Conservation (phyloP, 1,140 invertebrate species). For the Sarcophaga bullata region DNA sequence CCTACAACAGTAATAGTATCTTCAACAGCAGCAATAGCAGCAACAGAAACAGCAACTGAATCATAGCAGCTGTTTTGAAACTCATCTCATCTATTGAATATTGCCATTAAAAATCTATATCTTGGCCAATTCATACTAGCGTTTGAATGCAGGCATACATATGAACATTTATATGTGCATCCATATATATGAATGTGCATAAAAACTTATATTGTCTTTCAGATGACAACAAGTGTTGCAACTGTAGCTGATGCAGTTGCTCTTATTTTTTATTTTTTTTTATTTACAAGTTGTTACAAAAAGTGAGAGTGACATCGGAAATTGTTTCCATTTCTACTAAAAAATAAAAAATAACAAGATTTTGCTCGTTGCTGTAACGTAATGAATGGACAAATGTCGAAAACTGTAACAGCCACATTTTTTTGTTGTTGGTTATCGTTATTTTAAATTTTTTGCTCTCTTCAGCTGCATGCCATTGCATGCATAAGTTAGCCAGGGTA, state of each 20-base stretch:
- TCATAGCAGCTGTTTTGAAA: not conserved
- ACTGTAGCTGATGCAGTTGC: constrained; percentile 11
- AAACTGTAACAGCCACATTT: constrained; percentile 63
- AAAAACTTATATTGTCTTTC: constrained; percentile 3
- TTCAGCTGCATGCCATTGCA: constrained; percentile 38
- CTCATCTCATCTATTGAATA: not conserved
- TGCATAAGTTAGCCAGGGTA: constrained; percentile 33
- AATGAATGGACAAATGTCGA: constrained; percentile 62
- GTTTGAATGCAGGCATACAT: not conserved
- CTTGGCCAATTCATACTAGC: constrained; percentile 32
- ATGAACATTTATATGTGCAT: not conserved
- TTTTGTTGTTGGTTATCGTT: constrained; percentile 45
- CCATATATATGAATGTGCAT: not conserved
- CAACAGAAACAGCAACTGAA: not conserved
- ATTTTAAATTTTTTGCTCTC: not conserved
- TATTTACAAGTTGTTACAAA: constrained; percentile 50
- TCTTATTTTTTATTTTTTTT: constrained; percentile 27
- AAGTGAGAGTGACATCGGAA: constrained; percentile 66
- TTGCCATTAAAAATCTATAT: constrained; percentile 27
- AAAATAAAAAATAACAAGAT: constrained; percentile 23
- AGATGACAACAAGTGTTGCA: constrained; percentile 38
- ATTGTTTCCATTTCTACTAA: constrained; percentile 62
- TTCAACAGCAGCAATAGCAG: not conserved
- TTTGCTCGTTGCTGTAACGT: constrained; percentile 35
- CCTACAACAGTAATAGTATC: not conserved